Evolutionary conservation across 2,888 invertebrate genomes (phyloP).

Genomic region (Unio delphinus): DNA sequence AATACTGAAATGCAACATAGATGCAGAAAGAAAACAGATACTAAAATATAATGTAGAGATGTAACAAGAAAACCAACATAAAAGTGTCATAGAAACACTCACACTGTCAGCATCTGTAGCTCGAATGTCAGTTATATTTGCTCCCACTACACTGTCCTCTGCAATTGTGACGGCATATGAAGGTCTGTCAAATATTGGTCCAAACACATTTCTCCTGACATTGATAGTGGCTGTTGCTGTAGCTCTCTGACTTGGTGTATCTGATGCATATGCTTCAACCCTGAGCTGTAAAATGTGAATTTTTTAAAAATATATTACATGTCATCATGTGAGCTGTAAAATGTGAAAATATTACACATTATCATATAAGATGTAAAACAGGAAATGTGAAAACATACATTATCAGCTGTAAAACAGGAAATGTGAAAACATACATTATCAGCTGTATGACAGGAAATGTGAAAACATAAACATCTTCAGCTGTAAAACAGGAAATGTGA

Average conservation of each 20-base stretch:
- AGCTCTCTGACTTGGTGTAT: constrained; percentile 50
- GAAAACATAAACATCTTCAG: not conserved
- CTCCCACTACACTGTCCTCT: constrained; percentile 47
- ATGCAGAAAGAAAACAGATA: too few relatives aligned
- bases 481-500: not conserved
- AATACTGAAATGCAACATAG: too few relatives aligned
- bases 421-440: not conserved
- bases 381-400: not conserved
- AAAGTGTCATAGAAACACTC: constrained; percentile 12
- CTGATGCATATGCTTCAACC: constrained; percentile 56
- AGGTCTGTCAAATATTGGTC: constrained; percentile 47
- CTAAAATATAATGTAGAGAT: too few relatives aligned
- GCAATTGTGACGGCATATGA: constrained; percentile 42
- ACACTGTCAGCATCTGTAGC: constrained; percentile 54
- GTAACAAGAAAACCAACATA: too few relatives aligned
- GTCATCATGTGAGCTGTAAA: constrained; percentile 32
- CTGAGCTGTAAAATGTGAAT: constrained; percentile 37
- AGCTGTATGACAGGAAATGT: not conserved
- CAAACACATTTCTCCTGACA: constrained; percentile 58
- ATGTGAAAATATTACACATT: not conserved
- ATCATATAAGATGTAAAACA: not conserved
- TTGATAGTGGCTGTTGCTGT: constrained; percentile 53
- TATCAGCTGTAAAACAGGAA: constrained; percentile 23
- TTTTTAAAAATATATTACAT: too few relatives aligned
- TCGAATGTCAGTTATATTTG: constrained; percentile 40